phyloP scores from a whole-genome alignment of 1,140 invertebrate species.

The Scaptomyza pallida region DNA sequence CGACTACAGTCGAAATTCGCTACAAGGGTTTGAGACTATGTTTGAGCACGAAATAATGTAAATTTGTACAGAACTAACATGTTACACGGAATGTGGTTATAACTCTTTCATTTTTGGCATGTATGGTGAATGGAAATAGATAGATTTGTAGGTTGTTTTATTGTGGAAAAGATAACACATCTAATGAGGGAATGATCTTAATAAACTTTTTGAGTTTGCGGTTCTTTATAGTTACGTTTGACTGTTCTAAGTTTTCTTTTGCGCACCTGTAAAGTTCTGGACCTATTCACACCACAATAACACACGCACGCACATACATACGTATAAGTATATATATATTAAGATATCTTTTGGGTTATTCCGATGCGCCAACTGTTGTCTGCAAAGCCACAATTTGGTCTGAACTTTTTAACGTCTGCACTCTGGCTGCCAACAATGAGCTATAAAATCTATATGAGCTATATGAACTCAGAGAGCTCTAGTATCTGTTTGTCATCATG shows the following conservation, averaged over 20 bases:
- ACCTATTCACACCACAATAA: constrained; percentile 3
- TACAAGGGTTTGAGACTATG: neutral
- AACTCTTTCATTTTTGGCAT: too few relatives aligned
- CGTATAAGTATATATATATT: constrained; percentile 4
- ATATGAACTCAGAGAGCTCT: constrained; percentile 8
- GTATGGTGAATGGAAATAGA: too few relatives aligned
- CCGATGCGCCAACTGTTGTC: constrained; percentile 62
- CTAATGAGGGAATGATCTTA: too few relatives aligned
- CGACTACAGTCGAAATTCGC: constrained; percentile 24
- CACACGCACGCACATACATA: constrained; percentile 1
- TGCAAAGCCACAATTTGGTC: constrained; percentile 72
- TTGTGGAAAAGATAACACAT: too few relatives aligned
- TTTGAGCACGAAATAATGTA: neutral
- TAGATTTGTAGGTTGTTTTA: too few relatives aligned
- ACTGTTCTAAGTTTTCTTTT: constrained; percentile 15
- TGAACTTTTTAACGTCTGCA: constrained; percentile 68
- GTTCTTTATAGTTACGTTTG: constrained; percentile 1
- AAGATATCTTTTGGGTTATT: constrained; percentile 54
- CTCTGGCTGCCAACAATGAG: constrained; percentile 7
- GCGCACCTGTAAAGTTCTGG: constrained; percentile 36
- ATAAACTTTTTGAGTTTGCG: neutral
- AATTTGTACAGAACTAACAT: neutral
- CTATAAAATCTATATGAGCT: constrained; percentile 11
- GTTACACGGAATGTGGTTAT: neutral
- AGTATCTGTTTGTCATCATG: constrained; percentile 13